A percentile compares a stretch with the other conserved stretches of the same genome.
Conservation (phyloP, 2,888 invertebrate genomes). For the Aporophyla nigra region DNA sequence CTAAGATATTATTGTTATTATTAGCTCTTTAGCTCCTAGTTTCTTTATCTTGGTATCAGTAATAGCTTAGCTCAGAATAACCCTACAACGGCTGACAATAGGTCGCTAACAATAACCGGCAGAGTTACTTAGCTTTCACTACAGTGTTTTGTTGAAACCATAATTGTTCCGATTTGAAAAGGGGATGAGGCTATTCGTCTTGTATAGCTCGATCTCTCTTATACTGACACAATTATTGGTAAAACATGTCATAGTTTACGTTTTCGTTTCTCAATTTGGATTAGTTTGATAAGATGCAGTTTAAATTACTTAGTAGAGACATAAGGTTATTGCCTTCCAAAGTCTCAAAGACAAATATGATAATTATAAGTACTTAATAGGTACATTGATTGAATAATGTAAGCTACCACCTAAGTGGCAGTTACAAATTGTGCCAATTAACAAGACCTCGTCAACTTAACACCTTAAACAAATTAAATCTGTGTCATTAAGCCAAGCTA, state of each 20-base stretch:
- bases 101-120: background rate
- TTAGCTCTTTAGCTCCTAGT: background rate
- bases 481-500: slow-evolving; percentile 1
- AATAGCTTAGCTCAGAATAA: background rate
- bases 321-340: background rate
- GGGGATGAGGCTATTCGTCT: background rate
- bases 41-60: background rate
- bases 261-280: background rate
- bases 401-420: background rate
- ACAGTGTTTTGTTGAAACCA: background rate
- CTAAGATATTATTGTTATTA: background rate
- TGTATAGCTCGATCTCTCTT: background rate
- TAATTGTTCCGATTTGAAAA: background rate
- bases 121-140: background rate
- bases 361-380: background rate
- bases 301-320: background rate
- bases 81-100: background rate
- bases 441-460: slow-evolving; percentile 5
- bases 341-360: slow-evolving; percentile 7
- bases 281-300: background rate
- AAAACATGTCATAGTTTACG: background rate
- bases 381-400: slow-evolving; percentile 8
- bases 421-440: slow-evolving; percentile 21
- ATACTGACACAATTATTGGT: background rate
- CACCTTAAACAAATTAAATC: slow-evolving; percentile 11